Base-by-base conservation (phyloP, 1,140 invertebrate genomes). In the Rhyacophila brunnea region DNA sequence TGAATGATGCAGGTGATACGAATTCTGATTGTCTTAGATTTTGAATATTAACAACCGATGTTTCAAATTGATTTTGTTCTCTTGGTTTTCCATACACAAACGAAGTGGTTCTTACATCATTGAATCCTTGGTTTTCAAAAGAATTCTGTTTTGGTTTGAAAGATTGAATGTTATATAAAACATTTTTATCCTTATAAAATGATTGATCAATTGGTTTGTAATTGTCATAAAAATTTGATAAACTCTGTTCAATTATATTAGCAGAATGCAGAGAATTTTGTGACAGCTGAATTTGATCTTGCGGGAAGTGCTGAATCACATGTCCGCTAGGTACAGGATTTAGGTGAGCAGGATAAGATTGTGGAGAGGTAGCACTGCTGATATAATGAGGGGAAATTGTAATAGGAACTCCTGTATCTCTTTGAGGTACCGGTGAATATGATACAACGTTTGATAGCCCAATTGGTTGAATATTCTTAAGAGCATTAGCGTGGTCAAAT, bases 401-500 rank as follows among this genome's bases (percentile, higher is more conserved):
- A 23, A 49, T 51, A 28, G 51, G 14, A 50, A 17, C 54, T 3
- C 17, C 35, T 1, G 13, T 32, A 13, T 58, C 47, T 18, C 48
- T 40, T 13, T 19, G 46, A 58, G 69, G 66, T 10, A 68, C 49
- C 19, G 74, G 69, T 49, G 68, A 70, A 64, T 71, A 71, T 36
- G 66, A 62, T 15, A 77, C 71, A 36, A 74, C 71, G 65, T 75
- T 78, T 34, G 74, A 72, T 7, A 75, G 69, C 58, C 75, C 76
- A 36, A 78, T 75, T 10, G 75, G 74, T 34, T 78, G 72, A 49
- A 78, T 75, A 68, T 74, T 77, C 68, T 77, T 76, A 54, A 77
- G 68, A 17, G 74, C 75, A 65, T 78, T 79, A 36, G 73, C 74
- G 60, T 79, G 75, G 62, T 79, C 77, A 65, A 78, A 78, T 34